phyloP scores from a whole-genome alignment of 2,888 invertebrate genomes.

The Ectobius pallidus region DNA sequence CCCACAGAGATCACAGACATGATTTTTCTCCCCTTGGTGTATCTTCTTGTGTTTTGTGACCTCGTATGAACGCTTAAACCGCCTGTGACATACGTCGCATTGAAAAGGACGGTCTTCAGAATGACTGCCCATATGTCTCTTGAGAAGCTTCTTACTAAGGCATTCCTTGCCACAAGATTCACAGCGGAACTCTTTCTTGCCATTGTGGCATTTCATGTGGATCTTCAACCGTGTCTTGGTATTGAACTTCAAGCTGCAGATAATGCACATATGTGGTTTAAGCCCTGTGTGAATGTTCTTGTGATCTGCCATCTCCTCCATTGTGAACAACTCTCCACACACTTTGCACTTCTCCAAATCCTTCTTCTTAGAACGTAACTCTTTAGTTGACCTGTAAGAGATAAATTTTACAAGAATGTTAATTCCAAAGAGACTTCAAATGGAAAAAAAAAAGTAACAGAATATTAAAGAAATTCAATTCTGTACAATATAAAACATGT shows the following conservation, averaged over 20 bases:
- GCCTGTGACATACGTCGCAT: conserved; percentile 41
- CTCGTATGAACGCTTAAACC: conserved; percentile 43
- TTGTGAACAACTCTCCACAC: conserved; percentile 32
- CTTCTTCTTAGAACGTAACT: conserved; percentile 9
- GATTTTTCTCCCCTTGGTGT: conserved; percentile 43
- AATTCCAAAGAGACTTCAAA: no score
- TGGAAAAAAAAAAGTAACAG: no score
- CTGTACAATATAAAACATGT: no score
- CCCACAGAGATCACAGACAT: conserved; percentile 40
- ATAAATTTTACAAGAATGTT: conserved; percentile 1
- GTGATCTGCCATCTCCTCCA: conserved; percentile 30
- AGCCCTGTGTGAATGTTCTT: conserved; percentile 26
- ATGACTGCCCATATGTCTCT: conserved; percentile 39
- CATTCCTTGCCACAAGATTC: conserved; percentile 39
- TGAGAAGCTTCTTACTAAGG: conserved; percentile 32
- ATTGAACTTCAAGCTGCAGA: conserved; percentile 30
- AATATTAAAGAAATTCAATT: no score
- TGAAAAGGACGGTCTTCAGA: conserved; percentile 35
- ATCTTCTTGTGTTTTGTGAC: conserved; percentile 45
- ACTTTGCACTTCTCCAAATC: conserved; percentile 28
- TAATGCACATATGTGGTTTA: conserved; percentile 33
- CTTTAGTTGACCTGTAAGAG: conserved; percentile 29
- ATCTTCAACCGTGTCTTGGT: conserved; percentile 33
- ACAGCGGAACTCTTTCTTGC: conserved; percentile 35
- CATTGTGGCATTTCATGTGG: conserved; percentile 37